Base-by-base conservation (phyloP, 2,888 invertebrate genomes). In the Lithophane leautieri region DNA sequence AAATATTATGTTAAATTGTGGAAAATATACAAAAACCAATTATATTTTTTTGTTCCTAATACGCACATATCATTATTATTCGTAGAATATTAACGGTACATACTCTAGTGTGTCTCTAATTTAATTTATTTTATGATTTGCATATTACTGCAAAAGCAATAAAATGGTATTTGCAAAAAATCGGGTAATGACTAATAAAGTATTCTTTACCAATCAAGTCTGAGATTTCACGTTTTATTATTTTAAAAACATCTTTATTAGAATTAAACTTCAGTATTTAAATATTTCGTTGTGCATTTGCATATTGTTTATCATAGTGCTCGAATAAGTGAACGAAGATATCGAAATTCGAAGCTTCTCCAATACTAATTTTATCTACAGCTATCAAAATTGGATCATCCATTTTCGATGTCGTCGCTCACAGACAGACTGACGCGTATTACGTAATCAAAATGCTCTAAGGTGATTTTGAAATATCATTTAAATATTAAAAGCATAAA, bases 141-240 rank as follows among this genome's bases (percentile, higher is more conserved):
- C 85, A 86, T 89, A 86, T 82, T 85, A 83, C 85, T 84, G 78
- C 83, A 82, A 75, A 71, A 75, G 79, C 74, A 77, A 86, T 90
- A 89, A 89, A 88, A 88, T 81, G 34, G 73, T 73, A 71, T 81
- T 82, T 75, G 54, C 25, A 81, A 86, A 86, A 84, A 88, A 81
- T 28, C 25, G 28, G 42, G 86, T 88, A 87, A 85, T 87, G 75
- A 81, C 82, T 79, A 78, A 79, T 88, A 80, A 89, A 86, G 79
- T 86, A 68, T 77, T 62, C 52, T 79, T 79, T 73, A 65, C 65
- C 76, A 87, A 89, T 88, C 78, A 86, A 87, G 78, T 82, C 81
- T 83, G 72, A 44, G 63, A 83, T 84, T 76, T 80, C 73, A 72
- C 56, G 67, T 82, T 81, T 76, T 84, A 78, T 78, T 70, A 76